These are phyloP conservation scores for Gastracanthus pulcherrimus DNA, from an alignment of 2,888 invertebrate genomes.

Conservation along the genomic window DNA sequence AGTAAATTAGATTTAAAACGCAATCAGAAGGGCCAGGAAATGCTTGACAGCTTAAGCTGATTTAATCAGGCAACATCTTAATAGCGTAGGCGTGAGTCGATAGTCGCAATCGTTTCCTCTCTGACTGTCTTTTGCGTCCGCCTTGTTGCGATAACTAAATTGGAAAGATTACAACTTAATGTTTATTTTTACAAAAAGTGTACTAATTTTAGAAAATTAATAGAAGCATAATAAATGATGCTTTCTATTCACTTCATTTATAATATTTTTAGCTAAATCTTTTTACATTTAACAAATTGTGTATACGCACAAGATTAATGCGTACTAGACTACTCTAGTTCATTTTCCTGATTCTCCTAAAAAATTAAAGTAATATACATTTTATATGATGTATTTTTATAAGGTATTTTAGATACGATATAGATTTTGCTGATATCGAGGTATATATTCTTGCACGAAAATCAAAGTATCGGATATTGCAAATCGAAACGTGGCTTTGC, in stretches of 20 bases:
- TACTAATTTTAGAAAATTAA: neutral
- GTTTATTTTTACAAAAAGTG: neutral
- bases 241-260: neutral
- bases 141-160: neutral
- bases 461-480: conserved; percentile 15
- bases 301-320: too few species aligned
- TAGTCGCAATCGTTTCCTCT: conserved; percentile 23
- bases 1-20: neutral
- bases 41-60: neutral
- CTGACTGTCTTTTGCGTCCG: neutral
- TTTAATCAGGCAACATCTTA: conserved; percentile 27
- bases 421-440: too few species aligned
- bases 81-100: conserved; percentile 15
- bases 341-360: too few species aligned
- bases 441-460: neutral
- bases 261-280: too few species aligned
- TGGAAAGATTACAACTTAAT: neutral
- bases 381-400: too few species aligned
- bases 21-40: neutral
- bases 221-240: neutral
- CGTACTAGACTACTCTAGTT: too few species aligned
- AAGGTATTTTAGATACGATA: too few species aligned
- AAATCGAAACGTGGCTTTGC: conserved; percentile 12
- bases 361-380: too few species aligned
- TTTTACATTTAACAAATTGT: too few species aligned